phyloP scores from a whole-genome alignment of 2,888 invertebrate genomes.

The Pseudococcus longispinus region DNA sequence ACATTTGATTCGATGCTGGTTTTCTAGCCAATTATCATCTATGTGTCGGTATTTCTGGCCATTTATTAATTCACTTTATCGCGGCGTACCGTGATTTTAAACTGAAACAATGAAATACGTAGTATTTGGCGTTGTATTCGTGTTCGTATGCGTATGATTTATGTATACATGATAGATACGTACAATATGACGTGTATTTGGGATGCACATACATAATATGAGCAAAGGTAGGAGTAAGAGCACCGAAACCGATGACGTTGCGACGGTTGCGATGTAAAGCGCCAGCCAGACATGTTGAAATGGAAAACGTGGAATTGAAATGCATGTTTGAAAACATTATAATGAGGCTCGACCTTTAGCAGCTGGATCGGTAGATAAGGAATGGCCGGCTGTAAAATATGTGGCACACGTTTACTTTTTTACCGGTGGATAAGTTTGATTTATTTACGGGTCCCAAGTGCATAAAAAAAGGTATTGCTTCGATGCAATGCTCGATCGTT shows the following conservation, averaged over 20 bases:
- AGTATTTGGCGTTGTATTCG: not conserved
- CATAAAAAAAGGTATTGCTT: not conserved
- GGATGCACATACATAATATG: not conserved
- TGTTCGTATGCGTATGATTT: not conserved
- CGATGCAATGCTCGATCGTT: not conserved
- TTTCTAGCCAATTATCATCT: not conserved
- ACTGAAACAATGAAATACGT: not conserved
- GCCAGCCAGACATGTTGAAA: slow-evolving; percentile 1
- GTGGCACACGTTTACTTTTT: slow-evolving; percentile 19
- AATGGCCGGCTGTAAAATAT: slow-evolving; percentile 31
- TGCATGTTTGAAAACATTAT: slow-evolving; percentile 11
- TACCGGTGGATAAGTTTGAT: not conserved
- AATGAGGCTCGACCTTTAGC: not conserved
- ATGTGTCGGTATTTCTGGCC: not conserved
- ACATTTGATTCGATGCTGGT: not conserved
- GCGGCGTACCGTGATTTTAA: not conserved
- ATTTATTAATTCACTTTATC: not conserved
- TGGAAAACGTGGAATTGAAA: slow-evolving; percentile 24
- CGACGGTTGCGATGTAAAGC: not conserved
- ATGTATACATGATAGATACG: not conserved
- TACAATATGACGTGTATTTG: not conserved
- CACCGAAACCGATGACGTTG: not conserved
- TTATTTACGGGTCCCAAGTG: not conserved
- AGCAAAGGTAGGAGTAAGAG: not conserved
- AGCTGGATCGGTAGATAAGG: not conserved